A percentile compares a stretch with the other conserved stretches of the same genome.
These are phyloP conservation scores for Syngnathus scovelli DNA, from an alignment of 2,113 vertebrate species.

Conservation along the genomic window DNA sequence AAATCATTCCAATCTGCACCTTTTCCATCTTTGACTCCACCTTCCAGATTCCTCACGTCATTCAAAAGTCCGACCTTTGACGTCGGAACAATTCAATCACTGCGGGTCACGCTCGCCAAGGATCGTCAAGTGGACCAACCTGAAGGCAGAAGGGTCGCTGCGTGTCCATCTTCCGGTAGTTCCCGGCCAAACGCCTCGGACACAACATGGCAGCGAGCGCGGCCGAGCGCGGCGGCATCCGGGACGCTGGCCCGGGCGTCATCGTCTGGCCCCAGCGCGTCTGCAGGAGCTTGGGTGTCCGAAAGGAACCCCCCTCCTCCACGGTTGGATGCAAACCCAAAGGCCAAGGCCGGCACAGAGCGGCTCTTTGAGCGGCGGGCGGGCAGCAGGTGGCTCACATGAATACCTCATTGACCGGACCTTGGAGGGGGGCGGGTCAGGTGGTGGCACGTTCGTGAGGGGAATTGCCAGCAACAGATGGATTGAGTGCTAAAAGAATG, in stretches of 20 bases:
- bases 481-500: too few relatives aligned
- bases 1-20: neutral
- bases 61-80: too few relatives aligned
- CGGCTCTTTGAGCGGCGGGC: constrained; percentile 50
- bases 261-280: constrained; percentile 40
- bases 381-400: constrained; percentile 70
- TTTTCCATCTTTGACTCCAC: too few relatives aligned
- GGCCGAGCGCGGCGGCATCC: constrained; percentile 61
- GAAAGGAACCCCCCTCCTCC: constrained; percentile 30
- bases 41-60: too few relatives aligned
- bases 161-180: constrained; percentile 71
- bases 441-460: too few relatives aligned
- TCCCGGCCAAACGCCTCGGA: constrained; percentile 67
- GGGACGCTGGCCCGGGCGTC: constrained; percentile 52
- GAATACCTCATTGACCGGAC: constrained; percentile 71
- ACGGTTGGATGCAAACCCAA: constrained; percentile 35
- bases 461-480: neutral
- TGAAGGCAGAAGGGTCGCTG: constrained; percentile 67
- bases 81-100: too few relatives aligned
- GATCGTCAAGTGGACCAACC: constrained; percentile 37
- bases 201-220: constrained; percentile 75
- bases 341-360: constrained; percentile 60
- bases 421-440: constrained; percentile 10
- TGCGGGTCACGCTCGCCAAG: too few relatives aligned
- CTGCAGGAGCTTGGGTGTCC: constrained; percentile 29